phyloP scores from a whole-genome alignment of 2,888 invertebrate species.

The Abrostola triplasia region DNA sequence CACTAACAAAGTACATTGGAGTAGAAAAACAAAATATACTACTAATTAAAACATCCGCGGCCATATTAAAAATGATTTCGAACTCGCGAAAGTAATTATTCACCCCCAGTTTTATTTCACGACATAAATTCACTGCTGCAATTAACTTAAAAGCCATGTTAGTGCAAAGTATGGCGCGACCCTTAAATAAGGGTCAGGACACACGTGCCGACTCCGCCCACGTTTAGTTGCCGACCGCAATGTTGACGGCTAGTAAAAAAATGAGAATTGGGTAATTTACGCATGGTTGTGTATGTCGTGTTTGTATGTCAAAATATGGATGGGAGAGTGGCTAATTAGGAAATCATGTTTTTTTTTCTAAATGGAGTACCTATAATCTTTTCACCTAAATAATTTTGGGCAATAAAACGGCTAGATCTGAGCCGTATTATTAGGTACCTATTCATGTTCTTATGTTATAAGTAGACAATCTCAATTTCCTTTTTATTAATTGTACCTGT shows the following conservation, averaged over 20 bases:
- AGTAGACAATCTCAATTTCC: too few species aligned
- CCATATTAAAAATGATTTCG: slow-evolving; percentile 54
- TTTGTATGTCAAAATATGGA: slow-evolving; percentile 8
- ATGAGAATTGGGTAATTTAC: slow-evolving; percentile 45
- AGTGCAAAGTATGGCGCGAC: slow-evolving; percentile 75
- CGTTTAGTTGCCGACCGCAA: slow-evolving; percentile 72
- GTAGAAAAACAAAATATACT: slow-evolving; percentile 43
- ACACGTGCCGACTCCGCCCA: slow-evolving; percentile 83
- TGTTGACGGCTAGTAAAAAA: slow-evolving; percentile 53
- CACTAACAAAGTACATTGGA: slow-evolving; percentile 4
- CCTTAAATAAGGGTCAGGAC: slow-evolving; percentile 79
- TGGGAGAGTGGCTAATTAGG: slow-evolving; percentile 2
- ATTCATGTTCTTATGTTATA: too few species aligned
- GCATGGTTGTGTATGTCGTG: slow-evolving; percentile 9
- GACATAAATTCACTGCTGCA: slow-evolving; percentile 77
- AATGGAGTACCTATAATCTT: too few species aligned
- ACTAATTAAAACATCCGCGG: slow-evolving; percentile 53
- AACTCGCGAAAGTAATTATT: slow-evolving; percentile 63
- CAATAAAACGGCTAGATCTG: too few species aligned
- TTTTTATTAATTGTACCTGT: too few species aligned
- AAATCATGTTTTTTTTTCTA: background rate
- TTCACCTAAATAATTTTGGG: too few species aligned
- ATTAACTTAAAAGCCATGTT: slow-evolving; percentile 83
- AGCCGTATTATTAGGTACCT: too few species aligned
- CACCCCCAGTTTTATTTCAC: slow-evolving; percentile 67